Evolutionary conservation across 2,797 vertebrate species (phyloP), one percentile per base, ranked within the genome.

Genomic region (Periparus ater): DNA sequence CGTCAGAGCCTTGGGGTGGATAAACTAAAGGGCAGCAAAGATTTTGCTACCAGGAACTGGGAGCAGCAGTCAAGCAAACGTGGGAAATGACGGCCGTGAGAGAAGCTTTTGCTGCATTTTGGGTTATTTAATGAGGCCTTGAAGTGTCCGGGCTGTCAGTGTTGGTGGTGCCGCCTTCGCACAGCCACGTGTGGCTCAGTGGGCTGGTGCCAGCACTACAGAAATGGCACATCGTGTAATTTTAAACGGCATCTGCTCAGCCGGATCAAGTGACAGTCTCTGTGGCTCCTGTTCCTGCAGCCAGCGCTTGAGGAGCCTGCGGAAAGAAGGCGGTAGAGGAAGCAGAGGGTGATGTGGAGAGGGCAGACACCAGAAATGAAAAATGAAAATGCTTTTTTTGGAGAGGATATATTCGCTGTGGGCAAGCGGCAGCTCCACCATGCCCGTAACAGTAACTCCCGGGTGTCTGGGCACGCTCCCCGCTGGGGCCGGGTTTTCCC

Each of bases 381-480:
- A 40, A 40, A 13, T 5, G 7, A 60, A 89, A 84, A 58, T 2
- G 54, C 6, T 6, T 53, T 34, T 58, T 68, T 40, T 21, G 17
- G 74, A 17, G 32, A 72, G 16, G 5, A 20, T 8, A 0, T 19
- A 1, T 40, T 60, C 1, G 2, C 32, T 34, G 60, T 5, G 47
- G 42, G 17, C 26, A 17, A 40, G 17, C 0, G 38, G 58, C 72
- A 61, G 45, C 62, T 60, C 8, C 18, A 2, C 17, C 26, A 2
- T 3, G 50, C 42, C 47, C 4, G 7, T 21, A 15, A 4, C 45
- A 6, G 10, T 54, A 68, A 65, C 79, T 30, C 57, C 36, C 2
- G 2, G 9, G 2, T 6, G n/a, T 7, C 0, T 5, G 0, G 3
- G 10, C 7, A 18, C 6, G 2, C 23, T 6, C 4, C 8, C 16